Evolutionary conservation across 2,888 invertebrate species (phyloP), one percentile per base, ranked within the genome.

Genomic region (Morpho deidamia): DNA sequence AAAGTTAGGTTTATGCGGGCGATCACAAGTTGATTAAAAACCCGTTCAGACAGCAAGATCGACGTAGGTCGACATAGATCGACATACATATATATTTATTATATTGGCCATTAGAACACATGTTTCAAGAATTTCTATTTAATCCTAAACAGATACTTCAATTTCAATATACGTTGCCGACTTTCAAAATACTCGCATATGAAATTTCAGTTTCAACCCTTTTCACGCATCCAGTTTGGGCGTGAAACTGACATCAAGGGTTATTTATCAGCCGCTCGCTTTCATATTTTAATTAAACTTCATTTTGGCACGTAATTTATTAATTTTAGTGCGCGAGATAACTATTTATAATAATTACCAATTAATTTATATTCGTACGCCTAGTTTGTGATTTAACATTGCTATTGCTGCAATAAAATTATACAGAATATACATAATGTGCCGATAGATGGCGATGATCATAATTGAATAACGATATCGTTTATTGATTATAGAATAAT

Each of bases 241-340:
- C 65, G 58, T 83, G 85, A 65, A 64, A 54, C 61, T 71, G 87
- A 85, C 83, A 64, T 74, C 60, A 58, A 81, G 83, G 60, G 76
- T 74, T 72, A 85, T 86, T 83, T 83, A 78, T 85, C 83, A 83
- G 66, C 69, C 63, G 65, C 58, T 69, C 72, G 76, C 77, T 83
- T 70, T 61, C 64, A 72, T 74, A 76, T 76, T 83, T 85, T 83
- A 85, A 85, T 86, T 84, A 84, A 83, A 83, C 72, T 80, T 77
- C 78, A 78, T 81, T 80, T 81, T 70, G 72, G 67, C 68, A 66
- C 69, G 68, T 72, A 71, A 73, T 70, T 70, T 78, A 81, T 81
- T 78, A 78, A 75, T 71, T 72, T 74, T 67, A 53, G 55, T 56
- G 49, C 55, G 53, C 42, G 23, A 14, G 56, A 60, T 56, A 64